phyloP scores from a whole-genome alignment of 1,140 invertebrate species.

The Anastatus disparis region DNA sequence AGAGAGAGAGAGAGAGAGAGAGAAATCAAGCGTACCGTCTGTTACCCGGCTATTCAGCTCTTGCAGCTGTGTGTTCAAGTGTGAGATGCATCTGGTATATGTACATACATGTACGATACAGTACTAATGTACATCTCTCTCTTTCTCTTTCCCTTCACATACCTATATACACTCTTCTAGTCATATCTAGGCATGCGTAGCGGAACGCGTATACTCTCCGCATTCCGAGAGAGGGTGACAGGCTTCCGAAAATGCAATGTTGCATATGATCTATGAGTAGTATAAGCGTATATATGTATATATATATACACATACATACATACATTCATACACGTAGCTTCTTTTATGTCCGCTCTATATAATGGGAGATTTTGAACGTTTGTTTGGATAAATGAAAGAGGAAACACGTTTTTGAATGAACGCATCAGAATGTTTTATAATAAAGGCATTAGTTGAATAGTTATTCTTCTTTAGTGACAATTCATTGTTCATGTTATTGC shows the following conservation, averaged over 20 bases:
- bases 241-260: slow-evolving; percentile 14
- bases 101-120: neutral
- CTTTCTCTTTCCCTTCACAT: no score
- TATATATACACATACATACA: no score
- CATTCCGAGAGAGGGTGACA: neutral
- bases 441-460: no score
- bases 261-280: slow-evolving; percentile 15
- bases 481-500: no score
- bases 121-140: no score
- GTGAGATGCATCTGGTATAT: neutral
- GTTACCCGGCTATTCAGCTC: neutral
- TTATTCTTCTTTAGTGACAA: no score
- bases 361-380: neutral
- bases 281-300: neutral
- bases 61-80: neutral
- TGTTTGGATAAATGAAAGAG: no score
- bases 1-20: neutral
- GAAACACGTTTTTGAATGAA: neutral
- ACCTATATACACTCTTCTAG: no score
- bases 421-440: no score
- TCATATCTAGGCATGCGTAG: neutral
- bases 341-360: no score
- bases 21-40: neutral
- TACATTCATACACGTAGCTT: no score
- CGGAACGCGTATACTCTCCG: neutral